These are phyloP conservation scores for Neuroscelio doddi DNA, from an alignment of 2,888 invertebrate species.

Conservation along the genomic window DNA sequence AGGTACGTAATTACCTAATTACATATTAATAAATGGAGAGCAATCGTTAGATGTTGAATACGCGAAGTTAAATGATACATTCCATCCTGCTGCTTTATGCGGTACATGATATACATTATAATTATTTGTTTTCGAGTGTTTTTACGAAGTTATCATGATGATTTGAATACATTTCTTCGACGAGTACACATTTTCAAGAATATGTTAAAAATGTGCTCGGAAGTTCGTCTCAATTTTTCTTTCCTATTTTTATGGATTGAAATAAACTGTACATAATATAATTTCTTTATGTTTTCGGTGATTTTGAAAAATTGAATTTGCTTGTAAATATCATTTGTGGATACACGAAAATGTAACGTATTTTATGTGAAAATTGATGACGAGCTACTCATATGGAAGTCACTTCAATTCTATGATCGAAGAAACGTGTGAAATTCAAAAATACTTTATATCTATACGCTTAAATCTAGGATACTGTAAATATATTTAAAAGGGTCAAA, in stretches of 20 bases:
- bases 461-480: slow-evolving; percentile 27
- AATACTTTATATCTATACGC: slow-evolving; percentile 14
- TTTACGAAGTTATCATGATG: slow-evolving; percentile 3
- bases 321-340: too few relatives aligned
- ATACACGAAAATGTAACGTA: neutral
- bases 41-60: neutral
- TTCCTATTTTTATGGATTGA: neutral
- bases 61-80: slow-evolving; percentile 21
- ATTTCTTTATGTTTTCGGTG: neutral
- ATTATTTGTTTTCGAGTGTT: neutral
- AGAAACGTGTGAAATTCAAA: neutral
- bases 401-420: neutral
- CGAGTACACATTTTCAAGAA: neutral
- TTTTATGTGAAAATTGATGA: neutral
- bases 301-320: neutral
- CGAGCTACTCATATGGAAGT: neutral
- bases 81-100: slow-evolving; percentile 29
- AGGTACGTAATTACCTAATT: neutral
- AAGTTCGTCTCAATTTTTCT: neutral
- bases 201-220: neutral
- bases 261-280: neutral
- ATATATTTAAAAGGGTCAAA: slow-evolving; percentile 33
- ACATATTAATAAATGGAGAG: slow-evolving; percentile 8
- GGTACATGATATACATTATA: slow-evolving; percentile 16
- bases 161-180: neutral